Evolutionary conservation across 2,888 invertebrate species (phyloP).

Genomic region (Atethmia centrago): DNA sequence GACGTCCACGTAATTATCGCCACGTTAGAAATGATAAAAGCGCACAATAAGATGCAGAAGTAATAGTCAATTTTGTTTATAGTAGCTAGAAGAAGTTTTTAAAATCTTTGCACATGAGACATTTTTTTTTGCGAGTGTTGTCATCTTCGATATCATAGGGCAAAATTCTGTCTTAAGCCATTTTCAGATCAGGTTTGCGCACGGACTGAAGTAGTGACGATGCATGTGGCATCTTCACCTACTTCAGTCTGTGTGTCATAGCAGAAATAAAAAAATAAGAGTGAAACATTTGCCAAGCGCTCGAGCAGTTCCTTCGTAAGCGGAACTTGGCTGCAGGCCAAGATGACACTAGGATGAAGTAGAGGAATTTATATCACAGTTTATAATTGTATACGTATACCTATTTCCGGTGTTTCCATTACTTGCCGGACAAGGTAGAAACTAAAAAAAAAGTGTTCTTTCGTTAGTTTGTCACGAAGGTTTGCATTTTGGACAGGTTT

Average conservation of each 20-base stretch:
- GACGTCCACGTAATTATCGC: no score
- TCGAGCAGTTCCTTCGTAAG: slow-evolving; percentile 18
- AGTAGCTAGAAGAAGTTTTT: not conserved
- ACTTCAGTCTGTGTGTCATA: no score
- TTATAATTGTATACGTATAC: not conserved
- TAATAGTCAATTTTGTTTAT: not conserved
- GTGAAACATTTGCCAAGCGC: slow-evolving; percentile 29
- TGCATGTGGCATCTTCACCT: no score
- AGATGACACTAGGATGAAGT: slow-evolving; percentile 33
- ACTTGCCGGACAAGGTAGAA: not conserved
- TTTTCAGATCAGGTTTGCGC: not conserved
- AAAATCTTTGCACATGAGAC: not conserved
- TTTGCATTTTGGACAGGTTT: not conserved
- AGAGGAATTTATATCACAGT: slow-evolving; percentile 25
- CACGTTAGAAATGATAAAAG: no score
- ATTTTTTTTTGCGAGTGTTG: not conserved
- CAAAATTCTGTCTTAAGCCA: not conserved
- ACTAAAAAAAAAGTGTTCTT: not conserved
- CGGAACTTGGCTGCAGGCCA: slow-evolving; percentile 55
- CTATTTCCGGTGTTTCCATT: slow-evolving; percentile 12
- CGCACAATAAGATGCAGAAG: not conserved
- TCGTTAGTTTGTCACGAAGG: not conserved
- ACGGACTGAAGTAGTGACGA: not conserved
- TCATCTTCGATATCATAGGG: not conserved
- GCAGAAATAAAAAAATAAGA: slow-evolving; percentile 21